Evolutionary conservation across 2,113 vertebrate species (phyloP), one percentile per base, ranked within the genome.

Genomic region (Nettapus auritus): DNA sequence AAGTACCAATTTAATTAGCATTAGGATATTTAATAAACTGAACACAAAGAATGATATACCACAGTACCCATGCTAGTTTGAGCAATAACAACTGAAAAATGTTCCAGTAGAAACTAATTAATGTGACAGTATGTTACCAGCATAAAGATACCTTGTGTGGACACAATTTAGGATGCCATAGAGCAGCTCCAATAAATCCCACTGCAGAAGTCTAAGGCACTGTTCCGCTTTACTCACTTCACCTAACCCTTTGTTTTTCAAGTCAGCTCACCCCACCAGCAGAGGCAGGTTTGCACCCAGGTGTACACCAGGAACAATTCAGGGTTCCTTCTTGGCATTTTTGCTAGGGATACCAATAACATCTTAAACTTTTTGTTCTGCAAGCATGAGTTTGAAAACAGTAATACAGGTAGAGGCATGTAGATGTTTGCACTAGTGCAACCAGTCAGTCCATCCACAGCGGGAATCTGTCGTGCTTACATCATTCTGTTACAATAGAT

Each of bases 351-450:
- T 0, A 3, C 29, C n/a, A 84, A 2, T 22, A 70, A 70, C 2
- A 6, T 42, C 66, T 64, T 40, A 21, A 66, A 70, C 3, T 0
- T 1, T 62, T 2, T 4, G 23, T 36, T 59, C 40, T 8, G 14
- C 1, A 0, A 63, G 21, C 7, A 3, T 0, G 3, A 63, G 31
- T 6, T 50, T 0, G 0, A 52, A 87, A 75, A 34, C 18, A 34
- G 2, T 14, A 46, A 84, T 16, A 86, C 64, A 84, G 28, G 7
- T 1, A 88, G 29, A 44, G 42, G 3, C 31, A 25, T 8, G 23
- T 38, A 70, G 64, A 21, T 76, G 22, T 31, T 77, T 31, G 52
- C 18, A n/a, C 25, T 14, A 44, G 11, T 1, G 5, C 3, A 67
- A 68, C 25, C 52, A 71, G 18, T 40, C 34, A 71, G 36, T 59